Evolutionary conservation across 2,888 invertebrate genomes (phyloP).

Genomic region (Thereva unica): DNA sequence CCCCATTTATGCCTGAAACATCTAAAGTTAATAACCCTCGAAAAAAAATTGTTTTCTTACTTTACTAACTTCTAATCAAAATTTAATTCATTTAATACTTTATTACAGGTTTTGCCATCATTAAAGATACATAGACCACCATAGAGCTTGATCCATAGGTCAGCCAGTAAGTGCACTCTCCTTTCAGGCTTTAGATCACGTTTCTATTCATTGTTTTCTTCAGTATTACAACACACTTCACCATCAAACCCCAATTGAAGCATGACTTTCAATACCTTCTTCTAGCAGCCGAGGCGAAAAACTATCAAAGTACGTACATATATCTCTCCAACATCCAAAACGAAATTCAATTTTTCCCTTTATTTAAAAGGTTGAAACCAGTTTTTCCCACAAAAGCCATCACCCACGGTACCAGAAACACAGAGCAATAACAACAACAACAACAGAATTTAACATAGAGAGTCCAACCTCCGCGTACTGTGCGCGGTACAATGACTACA

Average conservation of each 20-base stretch:
- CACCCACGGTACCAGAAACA: constrained; percentile 39
- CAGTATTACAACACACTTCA: constrained; percentile 9
- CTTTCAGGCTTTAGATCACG: constrained; percentile 4
- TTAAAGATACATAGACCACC: no score
- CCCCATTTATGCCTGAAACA: no score
- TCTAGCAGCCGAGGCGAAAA: background rate
- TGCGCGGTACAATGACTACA: constrained; percentile 6
- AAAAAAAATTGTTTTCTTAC: no score
- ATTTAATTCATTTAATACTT: no score
- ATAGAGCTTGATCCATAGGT: no score
- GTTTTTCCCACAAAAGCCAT: constrained; percentile 43
- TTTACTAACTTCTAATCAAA: no score
- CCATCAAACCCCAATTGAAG: background rate
- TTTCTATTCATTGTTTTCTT: constrained; percentile 1
- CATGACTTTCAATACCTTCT: constrained; percentile 6
- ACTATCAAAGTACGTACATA: no score
- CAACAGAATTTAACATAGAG: constrained; percentile 12
- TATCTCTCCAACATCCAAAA: background rate
- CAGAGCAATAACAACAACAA: constrained; percentile 21
- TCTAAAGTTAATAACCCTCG: no score
- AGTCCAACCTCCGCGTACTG: constrained; percentile 7
- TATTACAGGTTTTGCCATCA: no score
- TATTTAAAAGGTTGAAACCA: constrained; percentile 39
- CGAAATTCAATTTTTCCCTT: constrained; percentile 11
- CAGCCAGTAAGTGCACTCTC: no score